Evolutionary conservation across 2,888 invertebrate genomes (phyloP), one percentile per base, ranked within the genome.

Genomic region (Neelides folsomi): DNA sequence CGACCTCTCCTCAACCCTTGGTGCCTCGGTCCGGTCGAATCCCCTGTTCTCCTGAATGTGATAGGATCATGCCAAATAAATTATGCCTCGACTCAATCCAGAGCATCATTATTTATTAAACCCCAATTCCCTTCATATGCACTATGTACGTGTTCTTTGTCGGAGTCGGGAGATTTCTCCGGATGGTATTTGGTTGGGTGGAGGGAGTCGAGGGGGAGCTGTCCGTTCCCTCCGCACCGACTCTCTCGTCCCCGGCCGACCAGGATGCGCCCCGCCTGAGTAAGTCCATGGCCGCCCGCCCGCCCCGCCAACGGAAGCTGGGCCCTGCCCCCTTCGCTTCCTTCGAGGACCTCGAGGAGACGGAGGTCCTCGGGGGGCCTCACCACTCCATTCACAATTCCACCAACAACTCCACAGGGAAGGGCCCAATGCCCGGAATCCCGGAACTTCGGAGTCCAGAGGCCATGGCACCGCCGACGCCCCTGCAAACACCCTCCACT

Each of bases 291-390:
- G 18, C 56, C 58, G 41, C 44, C 51, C 44, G 47, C 57, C 59
- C 63, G 12, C 55, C 62, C 7, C 59, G 66, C 66, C 84, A 84
- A 75, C 79, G 81, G 75, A 65, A 66, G 53, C 82, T 86, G 76
- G 89, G 89, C 70, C 87, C 88, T 70, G 90, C 90, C 68, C 90
- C 90, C 69, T 85, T 90, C 73, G 90, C 90, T 70, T 90, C 89
- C 67, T 87, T 90, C 75, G 90, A 90, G 77, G 86, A 86, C 77
- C 78, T 81, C 71, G 84, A 83, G 68, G 86, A 86, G 54, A 51
- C 19, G 12, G 47, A 5, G 41, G 49, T 34, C 41, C 50, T 15
- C 47, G 47, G 12, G 27, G 27, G 27, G 27, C 27, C 27, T 27
- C 27, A 27, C 27, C 3, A 27, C 27, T 27, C 27, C 27, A 5